Base-by-base conservation (phyloP, 2,888 invertebrate genomes). In the Apodemia duryi region DNA sequence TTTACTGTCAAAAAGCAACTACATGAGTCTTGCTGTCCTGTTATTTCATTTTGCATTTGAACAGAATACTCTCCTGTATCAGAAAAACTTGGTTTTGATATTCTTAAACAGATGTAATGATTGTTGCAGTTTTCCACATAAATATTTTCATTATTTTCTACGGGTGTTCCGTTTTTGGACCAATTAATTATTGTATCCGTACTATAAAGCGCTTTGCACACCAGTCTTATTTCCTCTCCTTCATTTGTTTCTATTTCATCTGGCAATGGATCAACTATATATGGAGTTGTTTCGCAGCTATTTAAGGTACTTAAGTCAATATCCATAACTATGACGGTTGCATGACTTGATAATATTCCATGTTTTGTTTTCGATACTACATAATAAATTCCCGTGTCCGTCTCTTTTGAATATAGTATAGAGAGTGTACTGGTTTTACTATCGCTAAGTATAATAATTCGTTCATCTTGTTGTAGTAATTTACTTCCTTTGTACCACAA, bases 331-430 rank as follows among this genome's bases (percentile, higher is more conserved):
- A 70, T 38, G n/a, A 78, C 75, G 62, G 72, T 69, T 2, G 75
- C 71, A 46, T 72, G 72, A 66, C 75, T 78, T 11, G 78, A 77
- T 10, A 73, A 68, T 28, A 74, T 62, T 10, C 75, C 75, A 52
- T 70, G 64, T 51, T 66, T 64, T 7, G 75, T 72, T 70, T 71
- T 74, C 7, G 69, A 68, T 10, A 78, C 70, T 5, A 76, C 71
- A n/a, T 67, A 72, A 66, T 79, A 80, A 28, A 76, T 68, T 9
- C 77, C 79, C n/a, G 74, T 62, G 66, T 80, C 80, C 2, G 66
- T 69, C n/a, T 68, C 54, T 67, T 68, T 67, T 29, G 76, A 73
- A 29, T 68, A 46, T 7, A 66, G 38, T 65, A 79, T 72, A 4
- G 70, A 65, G 6, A 76, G 69, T 10, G 72, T 65, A 11, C 72